phyloP scores from a whole-genome alignment of 1,140 invertebrate genomes.

The Berghia stephanieae region DNA sequence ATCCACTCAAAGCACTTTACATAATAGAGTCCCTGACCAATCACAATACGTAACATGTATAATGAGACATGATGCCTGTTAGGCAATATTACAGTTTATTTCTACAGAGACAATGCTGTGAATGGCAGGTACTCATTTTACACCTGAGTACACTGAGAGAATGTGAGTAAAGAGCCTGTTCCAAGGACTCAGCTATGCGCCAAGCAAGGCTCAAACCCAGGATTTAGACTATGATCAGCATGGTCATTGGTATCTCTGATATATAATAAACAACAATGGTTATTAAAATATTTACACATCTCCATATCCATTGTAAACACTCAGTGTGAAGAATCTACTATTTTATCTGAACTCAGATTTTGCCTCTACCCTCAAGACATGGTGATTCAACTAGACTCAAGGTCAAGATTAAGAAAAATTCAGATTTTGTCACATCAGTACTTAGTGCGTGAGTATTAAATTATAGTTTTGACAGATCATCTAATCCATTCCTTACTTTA shows the following conservation, averaged over 20 bases:
- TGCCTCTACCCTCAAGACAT: constrained; percentile 88
- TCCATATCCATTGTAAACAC: background rate
- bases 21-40: no score
- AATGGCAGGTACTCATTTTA: no score
- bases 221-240: background rate
- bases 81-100: no score
- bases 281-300: background rate
- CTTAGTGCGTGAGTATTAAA: constrained; percentile 81
- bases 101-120: no score
- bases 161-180: no score
- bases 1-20: no score
- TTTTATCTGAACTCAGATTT: constrained; percentile 71
- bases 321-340: background rate
- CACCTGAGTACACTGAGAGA: no score
- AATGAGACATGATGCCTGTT: no score
- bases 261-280: background rate
- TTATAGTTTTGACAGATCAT: background rate
- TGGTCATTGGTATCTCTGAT: no score
- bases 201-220: background rate
- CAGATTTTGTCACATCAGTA: constrained; percentile 92
- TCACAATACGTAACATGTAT: no score
- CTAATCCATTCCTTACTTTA: background rate
- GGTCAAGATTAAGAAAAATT: constrained; percentile 82
- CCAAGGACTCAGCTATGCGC: no score
- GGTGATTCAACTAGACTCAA: constrained; percentile 80